Evolutionary conservation across 2,113 vertebrate genomes (phyloP), one percentile per base, ranked within the genome.

Genomic region (Embiotoca jacksoni): DNA sequence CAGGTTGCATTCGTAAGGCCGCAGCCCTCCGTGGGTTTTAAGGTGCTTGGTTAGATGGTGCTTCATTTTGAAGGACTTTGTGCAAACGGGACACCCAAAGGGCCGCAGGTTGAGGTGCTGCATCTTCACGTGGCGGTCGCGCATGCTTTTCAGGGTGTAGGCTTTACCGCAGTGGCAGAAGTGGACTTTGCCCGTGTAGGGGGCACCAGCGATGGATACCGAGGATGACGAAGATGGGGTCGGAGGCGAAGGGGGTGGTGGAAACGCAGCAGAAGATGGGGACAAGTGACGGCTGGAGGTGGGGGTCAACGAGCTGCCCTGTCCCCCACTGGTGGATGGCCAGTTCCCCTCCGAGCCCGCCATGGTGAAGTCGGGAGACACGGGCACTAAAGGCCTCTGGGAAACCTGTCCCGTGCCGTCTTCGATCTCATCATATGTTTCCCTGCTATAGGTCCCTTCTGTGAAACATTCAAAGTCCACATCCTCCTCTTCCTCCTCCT

Each of bases 11-110:
- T 95, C 94, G 7, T 94, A 95, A 4, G 94, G 94, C 67, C 93
- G 89, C 83, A 95, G 85, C 30, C 94, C 94, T 0, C 94, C 94
- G 50, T 95, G 95, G 2, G 95, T 96, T 79, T 96, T 96, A 4
- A 95, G 94, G 91, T 96, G 95, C 80, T 95, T 95, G 61, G 95
- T 95, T 1, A 96, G 93, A 35, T 96, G 95, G 81, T 96, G 95
- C 86, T 96, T 96, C 95, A 96, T 96, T 82, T 96, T 96, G 75
- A 95, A 96, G 71, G 92, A 94, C 83, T 96, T 96, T 57, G 92
- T 91, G 85, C 95, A 96, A 8, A 96, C 94, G 0, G 94, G 95
- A 53, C 95, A 96, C 60, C 90, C 90, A 33, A 96, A 96, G 0
- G 95, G 95, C 15, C 95, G 91, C 31, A 96, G 89, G 52, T 96